These are phyloP conservation scores for Gadus macrocephalus DNA, from an alignment of 2,113 vertebrate species.

Conservation along the genomic window DNA sequence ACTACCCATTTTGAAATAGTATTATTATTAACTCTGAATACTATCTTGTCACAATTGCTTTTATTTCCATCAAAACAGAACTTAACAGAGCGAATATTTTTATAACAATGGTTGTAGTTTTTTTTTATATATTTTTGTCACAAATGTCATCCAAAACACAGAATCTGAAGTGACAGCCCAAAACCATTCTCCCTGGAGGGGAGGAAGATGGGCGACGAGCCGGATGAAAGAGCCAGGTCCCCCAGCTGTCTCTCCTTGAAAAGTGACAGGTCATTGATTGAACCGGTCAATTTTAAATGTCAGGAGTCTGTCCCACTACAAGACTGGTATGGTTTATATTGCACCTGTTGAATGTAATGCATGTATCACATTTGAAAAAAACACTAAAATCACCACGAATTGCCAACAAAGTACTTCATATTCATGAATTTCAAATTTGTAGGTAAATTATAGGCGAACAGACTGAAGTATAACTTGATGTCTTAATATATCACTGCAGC, in stretches of 20 bases:
- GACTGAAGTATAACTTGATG: not conserved
- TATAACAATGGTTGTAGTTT: not conserved
- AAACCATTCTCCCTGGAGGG: not conserved
- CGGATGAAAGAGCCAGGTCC: not conserved
- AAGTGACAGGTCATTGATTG: slow-evolving; percentile 4
- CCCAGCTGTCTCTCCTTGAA: slow-evolving; percentile 1
- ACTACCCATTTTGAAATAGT: no score
- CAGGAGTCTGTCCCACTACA: not conserved
- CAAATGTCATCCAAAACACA: not conserved
- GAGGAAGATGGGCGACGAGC: not conserved
- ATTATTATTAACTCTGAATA: no score
- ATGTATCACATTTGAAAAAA: no score
- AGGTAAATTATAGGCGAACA: not conserved
- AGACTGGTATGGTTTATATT: not conserved
- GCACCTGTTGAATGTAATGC: no score
- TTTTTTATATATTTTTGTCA: not conserved
- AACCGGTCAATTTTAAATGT: not conserved
- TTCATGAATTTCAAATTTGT: not conserved
- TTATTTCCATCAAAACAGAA: no score
- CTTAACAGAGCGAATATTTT: no score
- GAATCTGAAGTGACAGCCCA: not conserved
- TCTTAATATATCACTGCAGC: no score
- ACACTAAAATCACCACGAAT: no score
- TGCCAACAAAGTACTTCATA: not conserved
- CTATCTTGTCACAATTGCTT: no score